These are phyloP conservation scores for Lichenostomus cassidix DNA, from an alignment of 2,113 vertebrate species.

Conservation along the genomic window DNA sequence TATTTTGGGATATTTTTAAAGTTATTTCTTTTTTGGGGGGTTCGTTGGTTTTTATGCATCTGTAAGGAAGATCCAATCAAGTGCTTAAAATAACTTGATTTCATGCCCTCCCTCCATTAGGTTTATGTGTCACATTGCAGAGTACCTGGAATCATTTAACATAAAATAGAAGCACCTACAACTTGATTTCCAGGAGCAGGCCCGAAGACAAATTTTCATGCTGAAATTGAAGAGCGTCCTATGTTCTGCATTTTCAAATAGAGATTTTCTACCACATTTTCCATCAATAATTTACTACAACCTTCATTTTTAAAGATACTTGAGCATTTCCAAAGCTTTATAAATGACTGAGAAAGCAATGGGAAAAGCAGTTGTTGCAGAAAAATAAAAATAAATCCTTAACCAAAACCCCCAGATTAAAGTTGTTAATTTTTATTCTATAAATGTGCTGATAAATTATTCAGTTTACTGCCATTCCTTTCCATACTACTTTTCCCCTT, in stretches of 20 bases:
- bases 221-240: background rate
- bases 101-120: background rate
- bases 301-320: background rate
- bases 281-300: background rate
- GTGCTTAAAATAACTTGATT: background rate
- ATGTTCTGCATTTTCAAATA: background rate
- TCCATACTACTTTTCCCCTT: background rate
- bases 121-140: background rate
- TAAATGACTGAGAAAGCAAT: background rate
- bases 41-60: background rate
- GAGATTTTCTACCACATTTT: background rate
- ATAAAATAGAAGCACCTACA: background rate
- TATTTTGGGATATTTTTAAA: too few relatives aligned
- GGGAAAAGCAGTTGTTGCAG: background rate
- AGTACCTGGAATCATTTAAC: background rate
- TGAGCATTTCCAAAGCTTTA: background rate
- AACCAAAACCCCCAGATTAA: background rate
- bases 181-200: background rate
- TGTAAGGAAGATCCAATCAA: background rate
- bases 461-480: background rate
- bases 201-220: background rate
- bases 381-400: background rate
- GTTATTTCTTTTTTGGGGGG: too few relatives aligned
- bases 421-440: background rate
- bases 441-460: background rate